Base-by-base conservation (phyloP, 2,888 invertebrate species). In the Ormyrus labotus region DNA sequence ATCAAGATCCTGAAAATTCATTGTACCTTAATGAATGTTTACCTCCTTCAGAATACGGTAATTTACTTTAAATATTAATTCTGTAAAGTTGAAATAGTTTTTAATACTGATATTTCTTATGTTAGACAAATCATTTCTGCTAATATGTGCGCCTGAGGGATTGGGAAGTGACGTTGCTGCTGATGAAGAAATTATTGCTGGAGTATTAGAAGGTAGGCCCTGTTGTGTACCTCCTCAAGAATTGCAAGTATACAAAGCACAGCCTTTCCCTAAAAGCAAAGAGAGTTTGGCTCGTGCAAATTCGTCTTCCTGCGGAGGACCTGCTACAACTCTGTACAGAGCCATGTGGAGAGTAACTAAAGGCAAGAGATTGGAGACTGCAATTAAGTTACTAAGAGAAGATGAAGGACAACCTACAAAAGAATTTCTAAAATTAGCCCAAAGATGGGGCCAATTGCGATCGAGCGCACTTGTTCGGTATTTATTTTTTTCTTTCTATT, bases 31-130 rank as follows among this genome's bases (percentile, higher is more conserved):
- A 93, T 68, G 95, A 96, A 88, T 96, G 96, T 86, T 92, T 97
- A 88, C 96, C 96, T 45, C 96, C 97, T 9, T 96, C 97, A 0
- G 96, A 96, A 92, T 96, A 96, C 91, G 97, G 96, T 96, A 91
- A 50, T 71, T 82, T 57, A 48, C 10, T 67, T 80, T 58, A 77
- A 76, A 11, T 77, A 45, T 64, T 48, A 74, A 45, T 53, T 67
- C 65, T 9, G 8, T 60, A 5, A 60, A 60, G 7, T 8, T 4
- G 6, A 60, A 34, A 34, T 34, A 34, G 34, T 34, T 34, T 34
- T 34, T 34, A 34, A 34, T 34, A 34, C 3, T 34, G 34, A 34
- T 1, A 34, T 34, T 34, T 34, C 34, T 34, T 34, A 4, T 4
- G 34, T 34, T n/a, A 95, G 95, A 96, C 89, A 93, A 94, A 87